Percentiles rank a stretch among this genome's conserved stretches.
phyloP scores from a whole-genome alignment of 2,113 vertebrate genomes.

The Channa argus region DNA sequence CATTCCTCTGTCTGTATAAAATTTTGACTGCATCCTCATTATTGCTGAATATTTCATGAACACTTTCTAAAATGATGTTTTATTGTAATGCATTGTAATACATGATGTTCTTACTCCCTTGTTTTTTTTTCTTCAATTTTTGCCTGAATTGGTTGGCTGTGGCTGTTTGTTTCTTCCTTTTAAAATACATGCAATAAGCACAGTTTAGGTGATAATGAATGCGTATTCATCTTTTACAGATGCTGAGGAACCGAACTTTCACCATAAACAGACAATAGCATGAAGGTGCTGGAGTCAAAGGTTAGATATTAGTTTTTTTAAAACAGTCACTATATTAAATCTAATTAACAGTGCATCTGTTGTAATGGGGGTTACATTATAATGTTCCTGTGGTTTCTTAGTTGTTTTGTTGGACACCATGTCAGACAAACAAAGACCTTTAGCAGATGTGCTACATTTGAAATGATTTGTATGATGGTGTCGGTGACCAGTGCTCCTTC shows the following conservation, averaged over 20 bases:
- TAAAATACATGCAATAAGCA: not conserved
- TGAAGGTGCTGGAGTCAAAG: not conserved
- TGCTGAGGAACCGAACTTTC: not conserved
- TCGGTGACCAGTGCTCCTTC: conserved; percentile 39
- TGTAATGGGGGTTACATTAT: conserved; percentile 6
- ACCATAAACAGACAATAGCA: conserved; percentile 8
- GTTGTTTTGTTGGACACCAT: conserved; percentile 30
- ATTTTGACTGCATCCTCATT: too few relatives aligned
- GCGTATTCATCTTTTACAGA: conserved; percentile 11
- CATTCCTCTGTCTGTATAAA: too few relatives aligned
- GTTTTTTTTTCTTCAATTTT: too few relatives aligned
- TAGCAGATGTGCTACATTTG: conserved; percentile 19
- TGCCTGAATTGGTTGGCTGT: too few relatives aligned
- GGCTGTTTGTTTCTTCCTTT: not conserved
- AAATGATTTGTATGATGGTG: conserved; percentile 20
- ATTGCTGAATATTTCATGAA: too few relatives aligned
- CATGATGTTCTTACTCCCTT: too few relatives aligned
- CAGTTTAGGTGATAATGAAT: not conserved
- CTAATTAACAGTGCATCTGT: conserved; percentile 7
- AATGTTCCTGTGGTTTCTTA: conserved; percentile 9
- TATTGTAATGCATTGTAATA: too few relatives aligned
- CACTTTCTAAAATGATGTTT: too few relatives aligned
- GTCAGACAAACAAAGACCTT: conserved; percentile 33
- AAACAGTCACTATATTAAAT: not conserved
- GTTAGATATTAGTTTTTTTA: conserved; percentile 3